Evolutionary conservation across 1,140 invertebrate genomes (phyloP), one percentile per base, ranked within the genome.

Genomic region (Meloidogyne hapla): DNA sequence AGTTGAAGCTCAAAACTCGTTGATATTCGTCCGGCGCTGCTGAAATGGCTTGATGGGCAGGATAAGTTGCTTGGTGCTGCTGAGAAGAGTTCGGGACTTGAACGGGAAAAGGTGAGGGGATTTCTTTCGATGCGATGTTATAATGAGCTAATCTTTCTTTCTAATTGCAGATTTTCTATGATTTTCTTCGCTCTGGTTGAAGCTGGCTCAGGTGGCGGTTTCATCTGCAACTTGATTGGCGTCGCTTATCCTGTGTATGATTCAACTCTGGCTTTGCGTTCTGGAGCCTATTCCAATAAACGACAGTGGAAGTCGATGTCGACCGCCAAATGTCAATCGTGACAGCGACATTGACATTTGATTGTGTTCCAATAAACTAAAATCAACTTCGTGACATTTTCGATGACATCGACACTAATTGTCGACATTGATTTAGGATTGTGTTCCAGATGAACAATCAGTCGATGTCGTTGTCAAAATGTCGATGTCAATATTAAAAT

Each of bases 241-340:
- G 25, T 98, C 86, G 86, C 93, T 0, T 98, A 98, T 88, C 95
- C 96, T 26, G 95, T 94, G 1, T 98, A 97, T 88, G 91, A 92
- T 81, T 98, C 90, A 40, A 40, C 76, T n/a, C 26, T 61, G 65
- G 74, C 69, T 38, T 26, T 70, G 26, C 33, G 21, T 6, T 33
- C 38, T 4, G 33, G 33, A 33, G 33, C 42, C 12, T 45, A 45
- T 45, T 45, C 42, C 42, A 45, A 15, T 45, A 45, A 45, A 45
- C 42, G 13, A 45, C 42, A 45, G 13, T 8, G 18, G 10, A 1
- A 1, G 13, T 15, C 13, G 18, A 15, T 45, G 42, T 45, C 42
- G 13, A 15, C 2, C 8, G 42, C 13, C 42, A 45, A 2, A 15
- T 45, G 42, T 45, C 42, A 45, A 45, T 45, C 42, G 5, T 15